Evolutionary conservation across 2,797 vertebrate genomes (phyloP).

Genomic region (Pseudochirops cupreus): DNA sequence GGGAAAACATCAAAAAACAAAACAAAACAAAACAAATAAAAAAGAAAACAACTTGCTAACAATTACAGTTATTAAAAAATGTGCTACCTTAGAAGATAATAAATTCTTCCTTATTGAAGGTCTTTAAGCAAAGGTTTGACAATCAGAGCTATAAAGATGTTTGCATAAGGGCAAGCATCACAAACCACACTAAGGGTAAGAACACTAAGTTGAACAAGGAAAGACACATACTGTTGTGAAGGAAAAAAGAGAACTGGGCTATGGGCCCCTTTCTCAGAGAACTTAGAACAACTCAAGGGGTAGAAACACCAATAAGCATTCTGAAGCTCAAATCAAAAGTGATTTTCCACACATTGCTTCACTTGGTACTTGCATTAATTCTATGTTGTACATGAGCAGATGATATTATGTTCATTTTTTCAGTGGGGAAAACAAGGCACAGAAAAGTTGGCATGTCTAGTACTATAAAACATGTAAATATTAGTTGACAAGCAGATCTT

Average conservation of each 20-base stretch:
- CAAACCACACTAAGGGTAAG: neutral
- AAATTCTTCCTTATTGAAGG: too few species aligned
- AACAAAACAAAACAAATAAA: too few species aligned
- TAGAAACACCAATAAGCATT: too few species aligned
- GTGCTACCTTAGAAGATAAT: too few species aligned
- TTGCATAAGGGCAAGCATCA: neutral
- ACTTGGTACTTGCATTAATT: neutral
- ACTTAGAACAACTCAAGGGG: neutral
- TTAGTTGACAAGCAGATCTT: too few species aligned
- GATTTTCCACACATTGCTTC: neutral
- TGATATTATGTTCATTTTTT: neutral
- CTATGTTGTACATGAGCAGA: neutral
- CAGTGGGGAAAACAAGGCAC: neutral
- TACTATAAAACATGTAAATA: neutral
- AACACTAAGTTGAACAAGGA: neutral
- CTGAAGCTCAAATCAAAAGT: neutral
- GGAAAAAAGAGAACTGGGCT: neutral
- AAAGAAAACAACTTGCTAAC: too few species aligned
- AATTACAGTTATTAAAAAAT: neutral
- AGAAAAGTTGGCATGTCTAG: neutral
- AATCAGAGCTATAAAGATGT: neutral
- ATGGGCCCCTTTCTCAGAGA: neutral
- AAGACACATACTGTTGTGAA: too few species aligned
- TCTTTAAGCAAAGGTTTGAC: neutral
- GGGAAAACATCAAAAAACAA: neutral